Evolutionary conservation across 2,888 invertebrate species (phyloP), one percentile per base, ranked within the genome.

Genomic region (Parthenolecanium corni): DNA sequence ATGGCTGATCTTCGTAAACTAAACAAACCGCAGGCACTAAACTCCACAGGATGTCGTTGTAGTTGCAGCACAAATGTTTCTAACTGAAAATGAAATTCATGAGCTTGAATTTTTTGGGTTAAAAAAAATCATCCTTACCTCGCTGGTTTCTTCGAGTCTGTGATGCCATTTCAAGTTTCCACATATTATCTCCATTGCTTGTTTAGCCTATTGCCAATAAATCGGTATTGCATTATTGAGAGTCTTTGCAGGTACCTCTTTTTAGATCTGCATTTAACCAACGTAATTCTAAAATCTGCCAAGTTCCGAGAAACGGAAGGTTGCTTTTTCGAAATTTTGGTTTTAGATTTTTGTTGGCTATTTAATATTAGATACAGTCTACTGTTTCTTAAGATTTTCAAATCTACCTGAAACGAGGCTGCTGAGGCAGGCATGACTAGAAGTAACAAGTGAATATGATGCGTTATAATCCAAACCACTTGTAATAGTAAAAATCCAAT

Each of bases 11-110:
- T 51, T 49, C 66, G 64, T 16, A 69, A 49, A 42, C 65, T 63
- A 36, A 68, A 65, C 23, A 69, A 63, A 12, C 69, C 68, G 16
- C 68, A 69, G 14, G 68, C 68, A 6, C 68, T 64, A 61, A 68
- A 68, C 51, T 68, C 64, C 1, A 67, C 61, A 12, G 66, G 52
- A n/a, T 66, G 64, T 38, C n/a, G 68, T 14, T 67, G 51, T 21
- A 67, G 62, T 47, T 69, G 69, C 23, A 69, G 52, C 1, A 67
- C 65, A 31, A 69, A 68, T 47, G 66, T 66, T 64, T 68, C 67
- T 31, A 69, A 31, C 68, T 69, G 63, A 4, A 66, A 67, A 38
- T n/a, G 4, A 64, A 20, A 12, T 44, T 25, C 18, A 21, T 24
- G 16, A 1, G 38, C 21, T 52, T 9, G 18, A 12, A n/a, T 9